Conservation (phyloP, 1,140 invertebrate species). For the Chrysopa pallens region DNA sequence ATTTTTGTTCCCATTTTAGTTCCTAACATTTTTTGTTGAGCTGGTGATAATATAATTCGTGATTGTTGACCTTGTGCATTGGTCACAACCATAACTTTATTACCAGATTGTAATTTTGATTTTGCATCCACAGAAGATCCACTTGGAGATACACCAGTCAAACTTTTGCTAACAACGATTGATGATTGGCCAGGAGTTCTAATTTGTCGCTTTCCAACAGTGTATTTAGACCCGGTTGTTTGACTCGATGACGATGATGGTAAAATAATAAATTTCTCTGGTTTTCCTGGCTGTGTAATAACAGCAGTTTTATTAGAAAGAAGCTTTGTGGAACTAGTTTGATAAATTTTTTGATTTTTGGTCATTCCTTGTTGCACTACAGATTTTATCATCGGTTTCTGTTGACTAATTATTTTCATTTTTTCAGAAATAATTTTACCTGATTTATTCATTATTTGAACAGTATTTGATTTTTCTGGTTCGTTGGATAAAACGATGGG, state of each 20-base stretch:
- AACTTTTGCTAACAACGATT: conserved; percentile 24
- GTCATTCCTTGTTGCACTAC: conserved; percentile 7
- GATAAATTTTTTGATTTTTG: conserved; percentile 5
- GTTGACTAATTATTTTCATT: conserved; percentile 10
- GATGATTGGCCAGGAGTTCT: conserved; percentile 27
- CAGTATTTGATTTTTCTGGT: conserved; percentile 22
- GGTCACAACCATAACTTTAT: conserved; percentile 38
- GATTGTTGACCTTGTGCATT: conserved; percentile 34
- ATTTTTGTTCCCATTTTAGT: conserved; percentile 25
- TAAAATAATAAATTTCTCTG: conserved; percentile 41
- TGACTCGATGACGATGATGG: conserved; percentile 22
- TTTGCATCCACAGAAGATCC: conserved; percentile 7
- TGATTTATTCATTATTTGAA: conserved; percentile 18
- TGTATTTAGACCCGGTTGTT: conserved; percentile 8
- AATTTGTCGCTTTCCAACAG: conserved; percentile 15
- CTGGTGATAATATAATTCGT: conserved; percentile 31
- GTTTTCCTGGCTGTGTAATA: conserved; percentile 21
- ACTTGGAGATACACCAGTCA: conserved; percentile 13
- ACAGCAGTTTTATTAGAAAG: conserved; percentile 10
- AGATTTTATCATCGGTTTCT: conserved; percentile 6
- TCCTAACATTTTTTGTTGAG: conserved; percentile 33
- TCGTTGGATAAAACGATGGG: conserved; percentile 40
- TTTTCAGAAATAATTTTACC: conserved; percentile 18
- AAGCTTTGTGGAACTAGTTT: conserved; percentile 5
- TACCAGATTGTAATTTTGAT: conserved; percentile 17